These are phyloP conservation scores for Halictus quadricinctus DNA, from an alignment of 2,888 invertebrate species.

Conservation along the genomic window DNA sequence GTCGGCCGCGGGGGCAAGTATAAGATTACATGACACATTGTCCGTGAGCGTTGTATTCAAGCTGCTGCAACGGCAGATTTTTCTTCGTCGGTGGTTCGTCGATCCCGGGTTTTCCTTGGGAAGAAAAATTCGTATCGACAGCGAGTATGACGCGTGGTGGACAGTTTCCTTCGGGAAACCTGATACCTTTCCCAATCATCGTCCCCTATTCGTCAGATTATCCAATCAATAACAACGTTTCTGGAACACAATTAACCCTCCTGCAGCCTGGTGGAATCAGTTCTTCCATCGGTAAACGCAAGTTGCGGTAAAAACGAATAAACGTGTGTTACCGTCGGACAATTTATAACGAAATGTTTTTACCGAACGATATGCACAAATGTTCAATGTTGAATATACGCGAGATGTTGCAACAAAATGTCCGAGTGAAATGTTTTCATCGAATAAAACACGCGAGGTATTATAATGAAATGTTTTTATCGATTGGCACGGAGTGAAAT, in stretches of 20 bases:
- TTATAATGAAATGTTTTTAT: background rate
- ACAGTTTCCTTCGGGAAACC: background rate
- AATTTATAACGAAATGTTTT: background rate
- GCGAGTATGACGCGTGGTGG: background rate
- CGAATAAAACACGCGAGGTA: background rate
- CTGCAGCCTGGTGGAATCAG: background rate
- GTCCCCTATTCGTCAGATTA: background rate
- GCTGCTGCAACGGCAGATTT: background rate
- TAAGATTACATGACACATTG: constrained; percentile 62
- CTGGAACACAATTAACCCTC: background rate
- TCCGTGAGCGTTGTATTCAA: constrained; percentile 39
- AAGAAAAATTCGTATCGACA: constrained; percentile 1
- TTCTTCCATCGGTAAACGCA: background rate
- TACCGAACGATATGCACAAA: background rate
- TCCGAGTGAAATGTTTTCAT: background rate
- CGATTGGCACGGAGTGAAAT: too few relatives aligned
- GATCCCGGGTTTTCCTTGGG: background rate
- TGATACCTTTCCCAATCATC: background rate
- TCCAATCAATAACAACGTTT: background rate
- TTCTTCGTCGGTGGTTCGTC: constrained; percentile 2
- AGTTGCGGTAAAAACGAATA: background rate
- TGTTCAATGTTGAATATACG: background rate
- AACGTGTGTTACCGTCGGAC: background rate
- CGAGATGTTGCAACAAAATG: too few relatives aligned
- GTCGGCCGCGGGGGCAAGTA: constrained; percentile 39